Evolutionary conservation across 2,797 vertebrate species (phyloP), one percentile per base, ranked within the genome.

Genomic region (Myripristis jacobus): DNA sequence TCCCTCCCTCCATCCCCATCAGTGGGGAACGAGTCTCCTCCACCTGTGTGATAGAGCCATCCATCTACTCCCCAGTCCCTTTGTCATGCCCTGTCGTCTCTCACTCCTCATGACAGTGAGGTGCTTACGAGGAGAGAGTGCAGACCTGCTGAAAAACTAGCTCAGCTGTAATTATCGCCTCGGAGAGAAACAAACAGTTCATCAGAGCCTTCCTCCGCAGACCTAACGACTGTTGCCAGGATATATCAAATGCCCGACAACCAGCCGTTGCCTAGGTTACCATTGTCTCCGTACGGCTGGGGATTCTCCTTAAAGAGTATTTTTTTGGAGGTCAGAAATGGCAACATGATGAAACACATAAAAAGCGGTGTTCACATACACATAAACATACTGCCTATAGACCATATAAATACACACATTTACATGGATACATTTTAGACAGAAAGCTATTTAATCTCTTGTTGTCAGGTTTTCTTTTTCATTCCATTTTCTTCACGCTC

Each of bases 231-330:
- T 77, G 86, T 90, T 90, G 87, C 89, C 78, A 86, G 82, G 82
- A 81, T 80, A 65, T 80, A 83, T 78, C 70, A 73, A 83, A 83
- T 54, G 53, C 80, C 77, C 58, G 21, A 82, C 83, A 81, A 82
- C 70, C 81, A 69, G 77, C 64, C 44, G 85, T 91, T 90, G 58
- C 91, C 87, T 74, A 61, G 88, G 88, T 77, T 81, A 91, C 89
- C 69, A 70, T 81, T 86, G 89, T 89, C 79, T 88, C 71, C 0
- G 21, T 66, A 51, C 68, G 66, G 58, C 82, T 62, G 43, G 41
- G 46, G 64, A 48, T 67, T 81, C 48, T 58, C 52, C 1, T 2
- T 43, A 61, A 64, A 58, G 64, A 83, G 47, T n/a, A 68, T 52
- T 74, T 36, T 29, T 63, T 70, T 47, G 56, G 6, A 31, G 38